Conservation (phyloP, 2,888 invertebrate species). For the Sphaeridia pumilis region DNA sequence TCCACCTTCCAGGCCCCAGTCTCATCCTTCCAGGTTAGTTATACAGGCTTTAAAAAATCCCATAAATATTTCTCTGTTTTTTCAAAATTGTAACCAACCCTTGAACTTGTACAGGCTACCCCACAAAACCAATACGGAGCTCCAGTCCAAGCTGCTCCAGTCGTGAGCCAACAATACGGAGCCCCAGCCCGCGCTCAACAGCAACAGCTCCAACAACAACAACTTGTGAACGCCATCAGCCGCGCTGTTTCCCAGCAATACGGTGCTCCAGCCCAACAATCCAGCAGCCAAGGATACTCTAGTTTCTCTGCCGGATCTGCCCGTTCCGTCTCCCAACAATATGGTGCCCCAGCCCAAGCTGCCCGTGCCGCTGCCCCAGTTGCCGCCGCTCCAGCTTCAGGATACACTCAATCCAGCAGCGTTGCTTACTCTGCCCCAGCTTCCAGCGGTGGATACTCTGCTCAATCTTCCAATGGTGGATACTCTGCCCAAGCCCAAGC, state of each 20-base stretch:
- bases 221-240: neutral
- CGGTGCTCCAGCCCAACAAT: conserved; percentile 1
- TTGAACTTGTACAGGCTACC: too few species aligned
- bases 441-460: conserved; percentile 2
- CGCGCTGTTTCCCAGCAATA: neutral
- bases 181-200: conserved; percentile 3
- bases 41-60: too few species aligned
- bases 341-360: conserved; percentile 5
- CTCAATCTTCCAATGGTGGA: conserved; percentile 8
- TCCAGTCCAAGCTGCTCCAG: neutral
- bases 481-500: conserved; percentile 1
- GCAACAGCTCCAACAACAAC: neutral
- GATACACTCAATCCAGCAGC: neutral
- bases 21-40: conserved; percentile 8
- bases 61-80: too few species aligned
- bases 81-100: too few species aligned
- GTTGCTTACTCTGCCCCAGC: conserved; percentile 5
- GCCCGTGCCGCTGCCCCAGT: neutral
- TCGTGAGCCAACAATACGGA: conserved; percentile 5
- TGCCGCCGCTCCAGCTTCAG: neutral
- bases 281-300: neutral
- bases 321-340: conserved; percentile 1
- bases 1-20: conserved; percentile 11
- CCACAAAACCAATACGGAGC: conserved; percentile 2
- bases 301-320: too few species aligned